phyloP scores from a whole-genome alignment of 2,113 vertebrate species.

The Larimichthys polyactis region DNA sequence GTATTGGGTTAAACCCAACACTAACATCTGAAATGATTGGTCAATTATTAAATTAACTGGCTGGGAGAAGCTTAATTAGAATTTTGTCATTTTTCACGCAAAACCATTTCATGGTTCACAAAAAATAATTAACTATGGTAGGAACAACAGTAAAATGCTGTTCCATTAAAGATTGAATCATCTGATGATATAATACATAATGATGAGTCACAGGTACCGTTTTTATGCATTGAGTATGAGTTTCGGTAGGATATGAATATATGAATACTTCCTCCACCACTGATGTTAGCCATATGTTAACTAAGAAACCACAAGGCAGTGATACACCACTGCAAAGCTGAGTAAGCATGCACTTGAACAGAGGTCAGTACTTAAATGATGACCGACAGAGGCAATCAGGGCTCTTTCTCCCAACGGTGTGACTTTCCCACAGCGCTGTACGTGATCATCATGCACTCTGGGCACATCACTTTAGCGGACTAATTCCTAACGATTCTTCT shows the following conservation, averaged over 20 bases:
- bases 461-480: conserved; percentile 52
- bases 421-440: conserved; percentile 53
- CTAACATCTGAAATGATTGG: too few species aligned
- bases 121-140: too few species aligned
- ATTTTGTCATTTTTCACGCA: too few species aligned
- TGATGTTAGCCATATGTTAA: neutral
- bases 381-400: conserved; percentile 63
- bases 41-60: too few species aligned
- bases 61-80: too few species aligned
- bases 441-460: conserved; percentile 54
- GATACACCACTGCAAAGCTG: conserved; percentile 1
- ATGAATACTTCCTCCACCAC: neutral
- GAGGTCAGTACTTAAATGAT: conserved; percentile 58
- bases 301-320: neutral
- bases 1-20: too few species aligned
- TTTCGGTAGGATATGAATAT: neutral
- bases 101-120: too few species aligned
- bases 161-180: too few species aligned
- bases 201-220: too few species aligned
- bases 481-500: conserved; percentile 60
- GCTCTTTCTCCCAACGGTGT: conserved; percentile 34
- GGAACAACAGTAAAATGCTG: too few species aligned
- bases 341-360: conserved; percentile 12
- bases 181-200: too few species aligned
- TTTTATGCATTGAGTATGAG: too few species aligned